Evolutionary conservation across 2,797 vertebrate species (phyloP).

Genomic region (Arctocebus calabarensis): DNA sequence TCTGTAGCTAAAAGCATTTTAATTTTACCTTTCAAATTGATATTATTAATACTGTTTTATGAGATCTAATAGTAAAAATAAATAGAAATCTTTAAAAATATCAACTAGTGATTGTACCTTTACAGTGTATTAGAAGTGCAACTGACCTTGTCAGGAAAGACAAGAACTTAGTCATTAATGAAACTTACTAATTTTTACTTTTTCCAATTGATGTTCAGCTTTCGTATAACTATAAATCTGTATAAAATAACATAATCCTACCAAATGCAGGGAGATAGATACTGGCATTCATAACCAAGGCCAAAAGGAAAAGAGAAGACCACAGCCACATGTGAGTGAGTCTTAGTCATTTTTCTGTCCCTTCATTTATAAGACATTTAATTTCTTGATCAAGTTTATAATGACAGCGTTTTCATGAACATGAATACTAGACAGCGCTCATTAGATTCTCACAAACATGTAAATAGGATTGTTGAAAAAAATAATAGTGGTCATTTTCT

Average conservation of each 20-base stretch:
- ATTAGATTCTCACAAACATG: conserved; percentile 10
- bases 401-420: not conserved
- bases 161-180: not conserved
- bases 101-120: not conserved
- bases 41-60: not conserved
- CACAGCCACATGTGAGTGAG: not conserved
- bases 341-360: conserved; percentile 16
- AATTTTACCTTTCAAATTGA: conserved; percentile 28
- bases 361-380: conserved; percentile 22
- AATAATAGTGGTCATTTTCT: conserved; percentile 60
- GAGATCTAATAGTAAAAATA: not conserved
- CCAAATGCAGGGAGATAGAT: not conserved
- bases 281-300: not conserved
- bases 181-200: not conserved
- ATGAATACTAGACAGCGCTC: not conserved
- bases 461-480: conserved; percentile 28
- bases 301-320: not conserved
- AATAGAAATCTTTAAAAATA: not conserved
- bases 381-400: conserved; percentile 1
- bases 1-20: not conserved
- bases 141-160: not conserved
- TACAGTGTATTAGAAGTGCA: not conserved
- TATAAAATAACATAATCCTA: not conserved
- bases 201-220: not conserved
- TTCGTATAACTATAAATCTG: not conserved